Conservation (phyloP, 2,888 invertebrate species). For the Phengaris alcon region DNA sequence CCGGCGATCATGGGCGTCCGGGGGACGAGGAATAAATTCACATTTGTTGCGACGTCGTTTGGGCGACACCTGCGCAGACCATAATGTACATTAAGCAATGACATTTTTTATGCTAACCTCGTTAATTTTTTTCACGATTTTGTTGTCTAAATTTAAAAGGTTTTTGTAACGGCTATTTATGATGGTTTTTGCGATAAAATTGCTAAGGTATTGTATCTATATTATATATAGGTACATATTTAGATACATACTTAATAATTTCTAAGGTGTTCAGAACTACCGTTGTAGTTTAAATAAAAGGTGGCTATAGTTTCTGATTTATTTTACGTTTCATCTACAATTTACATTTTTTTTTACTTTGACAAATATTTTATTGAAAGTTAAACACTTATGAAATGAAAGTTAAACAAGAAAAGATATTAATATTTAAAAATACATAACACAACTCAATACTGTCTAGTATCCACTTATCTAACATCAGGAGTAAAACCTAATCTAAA, state of each 20-base stretch:
- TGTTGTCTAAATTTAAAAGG: slow-evolving; percentile 26
- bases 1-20: slow-evolving; percentile 72
- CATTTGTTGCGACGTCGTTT: slow-evolving; percentile 68
- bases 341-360: too few species aligned
- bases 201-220: neutral
- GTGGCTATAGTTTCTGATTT: too few species aligned
- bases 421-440: neutral
- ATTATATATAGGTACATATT: too few species aligned
- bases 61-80: slow-evolving; percentile 62
- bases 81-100: slow-evolving; percentile 56
- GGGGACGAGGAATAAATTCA: slow-evolving; percentile 69
- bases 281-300: neutral
- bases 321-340: too few species aligned
- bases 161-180: neutral
- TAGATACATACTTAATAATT: too few species aligned
- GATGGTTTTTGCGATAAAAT: neutral
- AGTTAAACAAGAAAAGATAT: too few species aligned
- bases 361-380: too few species aligned
- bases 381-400: too few species aligned
- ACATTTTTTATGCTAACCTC: slow-evolving; percentile 31
- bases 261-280: neutral
- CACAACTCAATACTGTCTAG: neutral
- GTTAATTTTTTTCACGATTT: slow-evolving; percentile 31
- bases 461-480: neutral
- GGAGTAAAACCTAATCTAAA: neutral